A percentile compares a stretch with the other conserved stretches of the same genome.
These are phyloP conservation scores for Melanotus villosus DNA, from an alignment of 2,888 invertebrate species.

Conservation along the genomic window DNA sequence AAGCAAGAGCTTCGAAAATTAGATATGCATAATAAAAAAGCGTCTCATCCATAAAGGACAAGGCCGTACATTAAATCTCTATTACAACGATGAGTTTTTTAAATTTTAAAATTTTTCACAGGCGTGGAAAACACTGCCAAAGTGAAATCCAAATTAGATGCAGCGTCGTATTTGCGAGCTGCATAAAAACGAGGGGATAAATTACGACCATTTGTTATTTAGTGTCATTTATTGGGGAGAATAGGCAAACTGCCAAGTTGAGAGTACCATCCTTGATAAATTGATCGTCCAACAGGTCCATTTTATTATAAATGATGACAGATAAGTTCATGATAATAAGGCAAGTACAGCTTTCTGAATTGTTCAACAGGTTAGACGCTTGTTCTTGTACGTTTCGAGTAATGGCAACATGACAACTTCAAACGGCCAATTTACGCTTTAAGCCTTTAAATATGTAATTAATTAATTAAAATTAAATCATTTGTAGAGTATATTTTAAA, in stretches of 20 bases:
- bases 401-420: neutral
- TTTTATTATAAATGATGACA: constrained; percentile 24
- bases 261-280: constrained; percentile 23
- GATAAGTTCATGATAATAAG: constrained; percentile 12
- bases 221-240: constrained; percentile 12
- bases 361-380: constrained; percentile 8
- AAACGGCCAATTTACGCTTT: neutral
- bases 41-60: neutral
- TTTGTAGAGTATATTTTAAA: too few species aligned
- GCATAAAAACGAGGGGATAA: neutral
- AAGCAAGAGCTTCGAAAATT: neutral
- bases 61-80: neutral
- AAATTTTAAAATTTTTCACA: too few species aligned
- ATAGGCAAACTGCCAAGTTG: constrained; percentile 22
- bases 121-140: too few species aligned
- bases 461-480: too few species aligned
- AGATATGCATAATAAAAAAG: neutral
- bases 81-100: too few species aligned
- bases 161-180: neutral
- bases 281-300: constrained; percentile 28
- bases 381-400: neutral
- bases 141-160: neutral
- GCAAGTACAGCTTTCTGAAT: neutral
- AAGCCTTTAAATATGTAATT: too few species aligned
- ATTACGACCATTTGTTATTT: constrained; percentile 4